Evolutionary conservation across 2,888 invertebrate genomes (phyloP).

Genomic region (Yponomeuta cagnagella): DNA sequence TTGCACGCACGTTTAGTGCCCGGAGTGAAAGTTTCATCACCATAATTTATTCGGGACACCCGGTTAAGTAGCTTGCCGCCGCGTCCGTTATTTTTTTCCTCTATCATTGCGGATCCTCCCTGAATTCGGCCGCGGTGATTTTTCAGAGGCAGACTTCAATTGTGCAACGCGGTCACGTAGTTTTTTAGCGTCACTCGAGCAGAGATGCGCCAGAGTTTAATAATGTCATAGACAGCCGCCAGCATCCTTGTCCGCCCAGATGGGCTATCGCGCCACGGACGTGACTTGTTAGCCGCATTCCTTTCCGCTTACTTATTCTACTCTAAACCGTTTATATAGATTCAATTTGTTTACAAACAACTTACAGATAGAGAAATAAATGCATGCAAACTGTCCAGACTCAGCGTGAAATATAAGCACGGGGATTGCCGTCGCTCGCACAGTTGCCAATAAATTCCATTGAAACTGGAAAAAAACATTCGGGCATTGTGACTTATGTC

Average conservation of each 20-base stretch:
- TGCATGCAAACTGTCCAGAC: not conserved
- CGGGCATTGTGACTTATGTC: conserved; percentile 41
- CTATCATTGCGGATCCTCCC: conserved; percentile 51
- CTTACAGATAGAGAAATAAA: not conserved
- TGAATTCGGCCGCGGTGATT: conserved; percentile 52
- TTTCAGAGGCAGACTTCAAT: conserved; percentile 50
- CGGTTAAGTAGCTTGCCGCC: conserved; percentile 46
- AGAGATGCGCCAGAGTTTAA: conserved; percentile 66
- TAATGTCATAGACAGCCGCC: conserved; percentile 57
- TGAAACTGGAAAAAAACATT: conserved; percentile 35
- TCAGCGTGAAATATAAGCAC: conserved; percentile 28
- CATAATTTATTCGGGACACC: conserved; percentile 69
- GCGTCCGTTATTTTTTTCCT: conserved; percentile 54
- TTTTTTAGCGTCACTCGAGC: conserved; percentile 58
- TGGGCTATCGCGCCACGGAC: conserved; percentile 18
- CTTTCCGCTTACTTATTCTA: conserved; percentile 6
- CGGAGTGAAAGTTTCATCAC: conserved; percentile 63
- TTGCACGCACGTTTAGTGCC: conserved; percentile 36
- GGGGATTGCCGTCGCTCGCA: conserved; percentile 29
- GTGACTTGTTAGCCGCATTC: conserved; percentile 20
- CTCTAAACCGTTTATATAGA: not conserved
- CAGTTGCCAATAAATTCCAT: conserved; percentile 32
- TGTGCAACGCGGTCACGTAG: conserved; percentile 66
- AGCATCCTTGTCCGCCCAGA: conserved; percentile 28
- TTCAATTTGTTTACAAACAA: not conserved